Percentiles rank a stretch among this genome's conserved stretches.
These are phyloP conservation scores for Ophraella communa DNA, from an alignment of 2,888 invertebrate species.

Conservation along the genomic window DNA sequence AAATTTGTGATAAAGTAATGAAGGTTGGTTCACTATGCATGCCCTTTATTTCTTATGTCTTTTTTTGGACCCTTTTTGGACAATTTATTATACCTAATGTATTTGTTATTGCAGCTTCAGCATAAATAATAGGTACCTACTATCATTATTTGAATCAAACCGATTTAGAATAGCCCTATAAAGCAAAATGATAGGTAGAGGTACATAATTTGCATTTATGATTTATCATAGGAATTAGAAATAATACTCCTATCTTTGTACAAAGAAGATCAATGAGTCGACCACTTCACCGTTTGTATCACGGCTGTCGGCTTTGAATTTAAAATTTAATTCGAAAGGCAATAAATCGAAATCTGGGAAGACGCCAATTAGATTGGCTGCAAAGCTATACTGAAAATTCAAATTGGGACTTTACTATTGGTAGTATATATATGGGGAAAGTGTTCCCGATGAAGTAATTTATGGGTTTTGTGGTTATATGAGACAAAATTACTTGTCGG, in stretches of 20 bases:
- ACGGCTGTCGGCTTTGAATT: constrained; percentile 47
- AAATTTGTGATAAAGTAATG: too few relatives aligned
- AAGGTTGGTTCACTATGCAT: too few relatives aligned
- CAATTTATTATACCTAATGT: too few relatives aligned
- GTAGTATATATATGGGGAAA: constrained; percentile 21
- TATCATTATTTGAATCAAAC: too few relatives aligned
- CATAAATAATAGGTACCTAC: too few relatives aligned
- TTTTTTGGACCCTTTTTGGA: too few relatives aligned
- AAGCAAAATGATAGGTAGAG: neutral
- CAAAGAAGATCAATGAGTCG: constrained; percentile 5
- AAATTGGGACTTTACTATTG: constrained; percentile 10
- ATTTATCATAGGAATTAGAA: neutral
- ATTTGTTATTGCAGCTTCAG: too few relatives aligned
- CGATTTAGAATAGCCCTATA: too few relatives aligned
- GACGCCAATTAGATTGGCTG: constrained; percentile 46
- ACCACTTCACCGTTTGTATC: constrained; percentile 33
- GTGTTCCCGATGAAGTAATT: constrained; percentile 17
- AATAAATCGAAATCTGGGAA: constrained; percentile 49
- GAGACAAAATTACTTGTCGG: constrained; percentile 21
- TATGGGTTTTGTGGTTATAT: constrained; percentile 13
- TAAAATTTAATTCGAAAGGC: constrained; percentile 50
- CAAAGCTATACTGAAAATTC: constrained; percentile 27
- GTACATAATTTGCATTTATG: neutral
- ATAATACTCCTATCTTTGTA: neutral
- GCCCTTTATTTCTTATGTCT: too few relatives aligned